Evolutionary conservation across 2,888 invertebrate genomes (phyloP).

Genomic region (Xylophagus ater): DNA sequence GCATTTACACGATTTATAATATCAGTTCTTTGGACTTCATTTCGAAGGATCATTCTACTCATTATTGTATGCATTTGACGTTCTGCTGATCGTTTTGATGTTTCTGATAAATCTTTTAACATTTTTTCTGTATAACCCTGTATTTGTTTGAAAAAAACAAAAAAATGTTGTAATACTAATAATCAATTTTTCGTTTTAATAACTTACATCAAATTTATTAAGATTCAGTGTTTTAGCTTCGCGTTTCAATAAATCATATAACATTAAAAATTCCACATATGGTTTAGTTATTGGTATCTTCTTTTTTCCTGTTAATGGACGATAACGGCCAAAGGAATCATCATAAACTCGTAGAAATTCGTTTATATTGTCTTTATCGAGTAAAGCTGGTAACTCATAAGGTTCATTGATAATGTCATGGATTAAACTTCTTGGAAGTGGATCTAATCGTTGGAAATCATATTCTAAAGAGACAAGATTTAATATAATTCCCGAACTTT

Average conservation of each 20-base stretch:
- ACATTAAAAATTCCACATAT: conserved; percentile 36
- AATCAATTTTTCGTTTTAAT: too few species aligned
- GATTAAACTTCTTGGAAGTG: conserved; percentile 30
- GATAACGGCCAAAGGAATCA: conserved; percentile 31
- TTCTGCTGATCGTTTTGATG: conserved; percentile 31
- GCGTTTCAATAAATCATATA: conserved; percentile 38
- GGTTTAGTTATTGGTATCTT: conserved; percentile 37
- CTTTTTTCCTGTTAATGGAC: conserved; percentile 36
- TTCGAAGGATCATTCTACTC: conserved; percentile 31
- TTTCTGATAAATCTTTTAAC: conserved; percentile 27
- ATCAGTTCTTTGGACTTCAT: conserved; percentile 33
- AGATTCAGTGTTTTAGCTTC: conserved; percentile 37
- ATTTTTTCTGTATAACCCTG: conserved; percentile 33
- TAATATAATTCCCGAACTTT: background rate
- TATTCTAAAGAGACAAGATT: conserved; percentile 15
- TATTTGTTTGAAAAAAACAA: background rate
- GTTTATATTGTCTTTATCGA: conserved; percentile 34
- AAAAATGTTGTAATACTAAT: background rate
- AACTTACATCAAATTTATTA: conserved; percentile 31
- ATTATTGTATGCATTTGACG: conserved; percentile 34
- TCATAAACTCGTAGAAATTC: conserved; percentile 37
- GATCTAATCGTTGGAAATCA: conserved; percentile 26
- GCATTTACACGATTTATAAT: conserved; percentile 32
- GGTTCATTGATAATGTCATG: conserved; percentile 33
- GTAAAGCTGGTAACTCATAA: conserved; percentile 15